Evolutionary conservation across 2,888 invertebrate species (phyloP).

Genomic region (Rotaria sp.): DNA sequence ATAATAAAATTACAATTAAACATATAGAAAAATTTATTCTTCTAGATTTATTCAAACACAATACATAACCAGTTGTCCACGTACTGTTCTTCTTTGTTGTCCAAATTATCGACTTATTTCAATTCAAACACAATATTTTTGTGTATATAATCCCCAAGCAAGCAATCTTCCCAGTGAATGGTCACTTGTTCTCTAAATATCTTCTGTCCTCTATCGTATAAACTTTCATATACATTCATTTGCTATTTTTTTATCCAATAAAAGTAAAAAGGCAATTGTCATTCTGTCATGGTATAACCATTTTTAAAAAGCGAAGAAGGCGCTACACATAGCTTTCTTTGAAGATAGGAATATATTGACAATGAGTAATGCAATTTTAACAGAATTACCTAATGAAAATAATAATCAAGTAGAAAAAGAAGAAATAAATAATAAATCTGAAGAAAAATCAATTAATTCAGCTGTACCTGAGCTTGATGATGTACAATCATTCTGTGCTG

Average conservation of each 20-base stretch:
- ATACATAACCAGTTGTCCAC: not conserved
- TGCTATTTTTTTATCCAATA: not conserved
- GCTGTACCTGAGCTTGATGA: not conserved
- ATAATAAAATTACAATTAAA: not conserved
- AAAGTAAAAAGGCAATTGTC: slow-evolving; percentile 12
- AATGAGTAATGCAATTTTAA: not conserved
- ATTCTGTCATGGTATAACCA: not conserved
- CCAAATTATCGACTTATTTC: not conserved
- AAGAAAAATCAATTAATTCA: not conserved
- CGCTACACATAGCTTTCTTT: not conserved
- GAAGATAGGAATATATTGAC: not conserved
- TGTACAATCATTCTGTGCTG: not conserved
- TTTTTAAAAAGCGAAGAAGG: not conserved
- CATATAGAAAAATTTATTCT: not conserved
- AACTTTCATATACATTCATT: not conserved
- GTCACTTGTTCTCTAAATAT: not conserved
- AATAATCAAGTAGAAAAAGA: not conserved
- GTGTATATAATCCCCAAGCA: not conserved
- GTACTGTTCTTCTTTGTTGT: not conserved
- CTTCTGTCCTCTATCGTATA: not conserved
- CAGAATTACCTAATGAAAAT: not conserved
- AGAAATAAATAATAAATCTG: not conserved
- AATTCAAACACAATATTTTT: not conserved
- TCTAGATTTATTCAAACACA: not conserved
- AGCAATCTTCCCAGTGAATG: not conserved